phyloP scores from a whole-genome alignment of 2,888 invertebrate genomes.

The Alloscopus bannaensis region DNA sequence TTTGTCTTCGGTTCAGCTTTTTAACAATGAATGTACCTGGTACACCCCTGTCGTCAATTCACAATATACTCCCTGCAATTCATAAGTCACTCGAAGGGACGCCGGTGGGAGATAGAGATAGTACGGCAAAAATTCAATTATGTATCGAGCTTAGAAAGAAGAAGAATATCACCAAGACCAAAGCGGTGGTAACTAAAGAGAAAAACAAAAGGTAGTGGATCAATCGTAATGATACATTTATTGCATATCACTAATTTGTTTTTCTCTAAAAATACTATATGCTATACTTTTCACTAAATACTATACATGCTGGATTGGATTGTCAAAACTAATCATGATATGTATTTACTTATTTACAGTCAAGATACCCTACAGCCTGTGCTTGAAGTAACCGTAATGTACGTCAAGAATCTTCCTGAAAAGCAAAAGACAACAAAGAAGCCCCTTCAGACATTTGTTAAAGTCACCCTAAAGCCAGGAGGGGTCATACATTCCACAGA shows the following conservation, averaged over 20 bases:
- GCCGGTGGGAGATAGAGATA: slow-evolving; percentile 63
- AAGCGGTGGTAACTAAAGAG: neutral
- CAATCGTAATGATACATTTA: too few relatives aligned
- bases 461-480: slow-evolving; percentile 57
- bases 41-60: slow-evolving; percentile 7
- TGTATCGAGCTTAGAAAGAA: slow-evolving; percentile 66
- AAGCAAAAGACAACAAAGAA: neutral
- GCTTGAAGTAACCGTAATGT: slow-evolving; percentile 65
- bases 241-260: too few relatives aligned
- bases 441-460: slow-evolving; percentile 63
- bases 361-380: slow-evolving; percentile 15
- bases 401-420: slow-evolving; percentile 61
- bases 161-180: slow-evolving; percentile 1
- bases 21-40: too few relatives aligned
- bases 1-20: too few relatives aligned
- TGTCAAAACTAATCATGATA: neutral
- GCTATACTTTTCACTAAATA: too few relatives aligned
- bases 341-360: slow-evolving; percentile 18
- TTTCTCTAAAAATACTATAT: too few relatives aligned
- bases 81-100: slow-evolving; percentile 42
- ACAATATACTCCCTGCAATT: neutral
- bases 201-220: too few relatives aligned
- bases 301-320: neutral
- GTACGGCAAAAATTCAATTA: slow-evolving; percentile 58
- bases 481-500: slow-evolving; percentile 61